phyloP scores from a whole-genome alignment of 1,140 invertebrate species.

The Lasioglossum baleicum region DNA sequence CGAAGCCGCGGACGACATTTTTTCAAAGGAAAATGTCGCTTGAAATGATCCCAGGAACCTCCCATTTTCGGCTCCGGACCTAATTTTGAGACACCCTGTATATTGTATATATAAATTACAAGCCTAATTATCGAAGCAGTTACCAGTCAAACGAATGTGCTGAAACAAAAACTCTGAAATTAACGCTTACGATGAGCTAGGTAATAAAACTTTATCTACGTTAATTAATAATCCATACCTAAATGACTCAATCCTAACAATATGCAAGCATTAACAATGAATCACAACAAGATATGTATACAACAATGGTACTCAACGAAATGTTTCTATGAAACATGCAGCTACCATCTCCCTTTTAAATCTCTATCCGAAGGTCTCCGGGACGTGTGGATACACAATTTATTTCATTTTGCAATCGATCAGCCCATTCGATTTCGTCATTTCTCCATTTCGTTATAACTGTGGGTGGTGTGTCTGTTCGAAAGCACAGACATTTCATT shows the following conservation, averaged over 20 bases:
- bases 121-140: constrained; percentile 66
- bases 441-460: too few species aligned
- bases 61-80: too few species aligned
- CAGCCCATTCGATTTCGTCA: too few species aligned
- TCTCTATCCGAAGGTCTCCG: constrained; percentile 67
- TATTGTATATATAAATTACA: constrained; percentile 35
- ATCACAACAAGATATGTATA: constrained; percentile 81
- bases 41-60: too few species aligned
- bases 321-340: constrained; percentile 77
- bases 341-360: constrained; percentile 76
- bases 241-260: constrained; percentile 81
- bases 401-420: too few species aligned
- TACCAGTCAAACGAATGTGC: constrained; percentile 75
- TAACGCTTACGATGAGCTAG: constrained; percentile 73
- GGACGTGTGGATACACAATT: constrained; percentile 25
- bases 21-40: too few species aligned
- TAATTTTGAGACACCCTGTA: too few species aligned
- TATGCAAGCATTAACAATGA: constrained; percentile 81
- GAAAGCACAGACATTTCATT: too few species aligned
- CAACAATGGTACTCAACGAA: constrained; percentile 78
- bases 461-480: too few species aligned
- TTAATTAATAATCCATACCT: constrained; percentile 80
- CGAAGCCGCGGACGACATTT: too few species aligned
- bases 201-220: constrained; percentile 77
- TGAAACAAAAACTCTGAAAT: constrained; percentile 77